Evolutionary conservation across 2,888 invertebrate species (phyloP).

Genomic region (Drosophila meridionalis): DNA sequence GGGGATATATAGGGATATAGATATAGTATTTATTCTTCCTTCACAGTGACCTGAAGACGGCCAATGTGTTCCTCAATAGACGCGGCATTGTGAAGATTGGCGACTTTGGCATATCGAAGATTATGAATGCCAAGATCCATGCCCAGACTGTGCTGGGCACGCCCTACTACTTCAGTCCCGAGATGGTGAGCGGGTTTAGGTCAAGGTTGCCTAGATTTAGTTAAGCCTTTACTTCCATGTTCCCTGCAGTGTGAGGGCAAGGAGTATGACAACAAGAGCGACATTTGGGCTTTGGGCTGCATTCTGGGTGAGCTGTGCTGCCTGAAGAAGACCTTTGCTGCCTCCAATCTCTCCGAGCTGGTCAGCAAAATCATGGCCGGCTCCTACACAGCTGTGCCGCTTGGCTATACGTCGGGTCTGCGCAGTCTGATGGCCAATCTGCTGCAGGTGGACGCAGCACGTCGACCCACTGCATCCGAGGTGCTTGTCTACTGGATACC

Average conservation of each 20-base stretch:
- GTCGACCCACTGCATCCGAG: constrained; percentile 88
- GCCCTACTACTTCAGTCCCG: constrained; percentile 90
- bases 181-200: constrained; percentile 86
- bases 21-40: not conserved
- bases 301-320: constrained; percentile 91
- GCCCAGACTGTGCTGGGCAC: constrained; percentile 90
- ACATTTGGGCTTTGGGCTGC: constrained; percentile 92
- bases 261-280: constrained; percentile 91
- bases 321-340: constrained; percentile 90
- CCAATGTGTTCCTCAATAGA: constrained; percentile 90
- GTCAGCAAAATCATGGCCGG: constrained; percentile 91
- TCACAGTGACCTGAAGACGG: constrained; percentile 89
- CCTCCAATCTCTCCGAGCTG: constrained; percentile 89
- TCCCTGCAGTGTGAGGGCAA: constrained; percentile 89
- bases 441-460: constrained; percentile 87
- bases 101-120: constrained; percentile 91
- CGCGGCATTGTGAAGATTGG: constrained; percentile 89
- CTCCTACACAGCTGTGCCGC: constrained; percentile 88
- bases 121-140: constrained; percentile 88
- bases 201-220: not conserved
- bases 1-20: not conserved
- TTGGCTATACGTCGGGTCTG: constrained; percentile 88
- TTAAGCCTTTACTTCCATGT: no score
- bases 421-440: constrained; percentile 88
- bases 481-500: constrained; percentile 87